These are phyloP conservation scores for Daphoenositta chrysoptera DNA, from an alignment of 2,113 vertebrate genomes.

Conservation along the genomic window DNA sequence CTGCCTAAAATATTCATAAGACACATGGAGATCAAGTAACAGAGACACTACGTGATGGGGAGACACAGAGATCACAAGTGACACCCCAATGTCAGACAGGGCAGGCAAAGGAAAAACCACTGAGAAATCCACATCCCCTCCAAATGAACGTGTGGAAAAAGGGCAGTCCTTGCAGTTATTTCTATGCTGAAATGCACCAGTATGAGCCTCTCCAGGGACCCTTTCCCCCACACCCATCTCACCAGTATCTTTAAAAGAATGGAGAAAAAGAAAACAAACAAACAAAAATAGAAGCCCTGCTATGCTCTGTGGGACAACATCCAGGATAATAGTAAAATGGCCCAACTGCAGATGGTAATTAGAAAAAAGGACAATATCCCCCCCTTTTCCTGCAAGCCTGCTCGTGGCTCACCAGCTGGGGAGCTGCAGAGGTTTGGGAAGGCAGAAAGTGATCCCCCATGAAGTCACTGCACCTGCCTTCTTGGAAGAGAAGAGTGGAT, in stretches of 20 bases:
- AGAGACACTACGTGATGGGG: neutral
- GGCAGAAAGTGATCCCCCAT: neutral
- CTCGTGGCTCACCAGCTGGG: neutral
- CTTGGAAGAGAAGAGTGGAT: neutral
- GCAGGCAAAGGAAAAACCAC: neutral
- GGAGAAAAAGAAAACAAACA: neutral
- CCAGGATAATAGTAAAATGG: neutral
- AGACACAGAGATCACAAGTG: neutral
- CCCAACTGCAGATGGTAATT: neutral
- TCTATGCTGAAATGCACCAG: neutral
- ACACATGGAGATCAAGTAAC: neutral
- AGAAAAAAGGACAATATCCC: neutral
- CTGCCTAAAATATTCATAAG: neutral
- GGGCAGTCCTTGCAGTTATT: neutral
- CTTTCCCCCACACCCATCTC: neutral
- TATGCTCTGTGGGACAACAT: neutral
- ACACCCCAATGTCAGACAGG: neutral
- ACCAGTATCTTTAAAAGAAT: neutral
- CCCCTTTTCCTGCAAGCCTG: neutral
- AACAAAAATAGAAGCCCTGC: neutral
- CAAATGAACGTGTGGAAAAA: fast-evolving
- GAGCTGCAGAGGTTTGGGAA: neutral
- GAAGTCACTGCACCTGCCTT: neutral
- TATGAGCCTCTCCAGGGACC: fast-evolving
- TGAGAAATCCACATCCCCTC: neutral